phyloP scores from a whole-genome alignment of 2,888 invertebrate species.

The Ormyrus thymus region DNA sequence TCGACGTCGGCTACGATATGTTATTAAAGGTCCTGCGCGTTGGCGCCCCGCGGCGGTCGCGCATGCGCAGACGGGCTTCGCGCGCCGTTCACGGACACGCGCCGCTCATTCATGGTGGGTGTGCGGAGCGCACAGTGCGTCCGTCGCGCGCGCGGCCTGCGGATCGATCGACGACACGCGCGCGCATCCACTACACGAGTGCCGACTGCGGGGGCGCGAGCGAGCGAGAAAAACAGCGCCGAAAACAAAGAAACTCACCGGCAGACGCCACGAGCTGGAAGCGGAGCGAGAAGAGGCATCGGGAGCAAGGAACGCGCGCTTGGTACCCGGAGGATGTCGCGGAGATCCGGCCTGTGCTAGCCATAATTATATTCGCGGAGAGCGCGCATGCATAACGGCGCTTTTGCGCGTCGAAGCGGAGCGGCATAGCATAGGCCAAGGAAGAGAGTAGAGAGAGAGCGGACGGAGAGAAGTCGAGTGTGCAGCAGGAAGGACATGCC shows the following conservation, averaged over 20 bases:
- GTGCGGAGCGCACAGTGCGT: neutral
- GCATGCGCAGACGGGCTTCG: conserved; percentile 33
- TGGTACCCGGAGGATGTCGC: neutral
- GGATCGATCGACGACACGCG: conserved; percentile 24
- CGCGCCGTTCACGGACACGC: neutral
- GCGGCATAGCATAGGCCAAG: neutral
- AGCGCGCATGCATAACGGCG: conserved; percentile 44
- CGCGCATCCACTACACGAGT: neutral
- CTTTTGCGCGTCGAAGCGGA: conserved; percentile 46
- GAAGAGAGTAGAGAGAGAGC: neutral
- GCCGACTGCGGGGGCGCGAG: conserved; percentile 22
- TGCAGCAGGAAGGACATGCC: conserved; percentile 58
- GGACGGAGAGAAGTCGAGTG: neutral
- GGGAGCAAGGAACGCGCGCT: neutral
- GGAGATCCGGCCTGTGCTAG: neutral
- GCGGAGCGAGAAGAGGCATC: neutral
- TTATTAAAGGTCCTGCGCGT: conserved; percentile 51
- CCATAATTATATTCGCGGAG: conserved; percentile 10
- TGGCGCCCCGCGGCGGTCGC: conserved; percentile 31
- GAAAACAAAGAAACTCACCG: conserved; percentile 38
- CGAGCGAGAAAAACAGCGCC: conserved; percentile 6
- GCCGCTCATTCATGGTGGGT: conserved; percentile 5
- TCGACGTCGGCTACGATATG: neutral
- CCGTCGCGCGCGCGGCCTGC: neutral
- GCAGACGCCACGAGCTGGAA: neutral